Base-by-base conservation (phyloP, 2,888 invertebrate species). In the Lathronympha strigana region DNA sequence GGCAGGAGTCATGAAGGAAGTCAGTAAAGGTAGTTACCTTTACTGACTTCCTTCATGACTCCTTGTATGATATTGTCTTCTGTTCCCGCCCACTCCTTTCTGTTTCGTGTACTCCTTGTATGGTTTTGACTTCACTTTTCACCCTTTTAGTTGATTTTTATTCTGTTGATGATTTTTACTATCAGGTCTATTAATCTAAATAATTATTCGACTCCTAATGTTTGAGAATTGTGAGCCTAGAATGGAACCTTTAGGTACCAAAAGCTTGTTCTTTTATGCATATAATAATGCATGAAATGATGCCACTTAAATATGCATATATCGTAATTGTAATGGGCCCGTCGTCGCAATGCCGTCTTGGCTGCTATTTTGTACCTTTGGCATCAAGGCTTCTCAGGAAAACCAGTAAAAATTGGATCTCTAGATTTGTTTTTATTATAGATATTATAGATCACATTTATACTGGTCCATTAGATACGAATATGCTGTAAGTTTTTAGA, bases 241-340 rank as follows among this genome's bases (percentile, higher is more conserved):
- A 36, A 5, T 54, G 6, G 38, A 54, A 15, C 38, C 19, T 33
- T 9, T 2, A 51, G 1, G n/a, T 21, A 15, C 36, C 36, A 0
- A 1, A 60, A 36, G 21, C 15, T 15, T 17, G 8, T 23, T 15
- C 11, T 49, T 49, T 60, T 49, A 49, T 60, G 47, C 47, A 60
- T 31, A 49, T 63, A 47, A 40, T 54, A 57, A 57, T 64, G 58
- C 51, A 51, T 45, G 50, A 50, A 67, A 64, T 67, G 57, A 63
- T 40, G 63, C 63, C 57, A 62, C 55, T 61, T 61, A 31, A 63
- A 55, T 47, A 61, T 69, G 64, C 66, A 70, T 67, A 60, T 45
- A 67, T 67, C 54, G 69, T 78, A 78, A 76, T 78, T 78, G 76
- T 73, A 75, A 72, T 76, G 70, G 71, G 67, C 64, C 55, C 66